phyloP scores from a whole-genome alignment of 2,888 invertebrate species.

The Drosophila melanocephala region DNA sequence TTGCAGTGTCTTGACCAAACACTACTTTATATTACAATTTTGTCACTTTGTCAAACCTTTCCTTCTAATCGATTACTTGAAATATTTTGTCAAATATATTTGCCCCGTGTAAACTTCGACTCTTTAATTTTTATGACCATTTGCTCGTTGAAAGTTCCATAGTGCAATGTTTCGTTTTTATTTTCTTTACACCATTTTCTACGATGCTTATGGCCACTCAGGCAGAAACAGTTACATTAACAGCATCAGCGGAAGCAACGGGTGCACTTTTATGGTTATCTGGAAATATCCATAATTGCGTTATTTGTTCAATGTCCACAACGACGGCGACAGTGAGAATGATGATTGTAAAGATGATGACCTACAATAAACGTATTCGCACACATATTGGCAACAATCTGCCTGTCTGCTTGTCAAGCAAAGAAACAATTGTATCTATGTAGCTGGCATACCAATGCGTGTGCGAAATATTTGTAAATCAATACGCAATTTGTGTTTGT shows the following conservation, averaged over 20 bases:
- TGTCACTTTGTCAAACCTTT: neutral
- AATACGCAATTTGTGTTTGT: conserved; percentile 49
- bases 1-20: neutral
- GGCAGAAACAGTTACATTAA: conserved; percentile 36
- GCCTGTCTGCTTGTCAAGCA: conserved; percentile 29
- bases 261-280: conserved; percentile 75
- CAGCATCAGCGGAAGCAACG: conserved; percentile 24
- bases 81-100: neutral
- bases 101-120: neutral
- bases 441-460: neutral
- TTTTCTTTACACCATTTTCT: conserved; percentile 54
- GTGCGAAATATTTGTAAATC: conserved; percentile 24
- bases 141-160: conserved; percentile 7
- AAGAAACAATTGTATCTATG: conserved; percentile 41
- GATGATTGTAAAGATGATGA: conserved; percentile 39
- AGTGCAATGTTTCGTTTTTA: conserved; percentile 55
- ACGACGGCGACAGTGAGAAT: conserved; percentile 25
- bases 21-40: neutral
- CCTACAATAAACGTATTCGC: conserved; percentile 40
- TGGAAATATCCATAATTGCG: conserved; percentile 73
- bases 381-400: conserved; percentile 19
- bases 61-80: neutral
- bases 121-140: neutral
- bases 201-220: conserved; percentile 48
- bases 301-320: conserved; percentile 68